Percentiles rank a stretch among this genome's conserved stretches.
Evolutionary conservation across 2,888 invertebrate genomes (phyloP).

Genomic region (Hetaerina titia): DNA sequence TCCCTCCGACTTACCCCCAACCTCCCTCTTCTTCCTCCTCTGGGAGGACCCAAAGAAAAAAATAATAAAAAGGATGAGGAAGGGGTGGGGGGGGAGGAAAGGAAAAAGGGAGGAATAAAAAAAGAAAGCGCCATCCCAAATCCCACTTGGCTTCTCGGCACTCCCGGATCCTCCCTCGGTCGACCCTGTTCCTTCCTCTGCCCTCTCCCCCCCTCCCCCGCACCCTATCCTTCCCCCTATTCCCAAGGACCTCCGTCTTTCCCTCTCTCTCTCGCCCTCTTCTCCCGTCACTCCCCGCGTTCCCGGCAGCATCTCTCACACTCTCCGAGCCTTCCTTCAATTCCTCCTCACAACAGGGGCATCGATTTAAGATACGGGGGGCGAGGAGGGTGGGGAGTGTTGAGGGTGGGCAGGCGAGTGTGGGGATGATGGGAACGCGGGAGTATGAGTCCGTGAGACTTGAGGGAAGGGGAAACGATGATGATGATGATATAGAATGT

Average conservation of each 20-base stretch:
- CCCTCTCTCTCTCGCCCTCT: background rate
- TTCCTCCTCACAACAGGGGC: too few relatives aligned
- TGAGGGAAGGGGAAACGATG: too few relatives aligned
- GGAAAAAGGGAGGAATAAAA: background rate
- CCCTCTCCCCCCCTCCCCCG: background rate
- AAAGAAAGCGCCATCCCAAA: background rate
- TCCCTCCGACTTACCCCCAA: background rate
- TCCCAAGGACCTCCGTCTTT: background rate
- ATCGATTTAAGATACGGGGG: too few relatives aligned
- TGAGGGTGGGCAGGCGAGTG: too few relatives aligned
- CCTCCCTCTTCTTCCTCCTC: background rate
- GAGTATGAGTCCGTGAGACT: too few relatives aligned
- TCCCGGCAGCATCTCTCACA: too few relatives aligned
- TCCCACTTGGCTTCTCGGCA: slow-evolving; percentile 35
- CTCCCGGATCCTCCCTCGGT: background rate
- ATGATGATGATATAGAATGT: too few relatives aligned
- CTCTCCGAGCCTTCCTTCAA: too few relatives aligned
- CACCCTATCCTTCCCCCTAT: background rate
- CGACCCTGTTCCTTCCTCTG: background rate
- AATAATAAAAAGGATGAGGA: background rate
- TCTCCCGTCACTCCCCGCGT: too few relatives aligned
- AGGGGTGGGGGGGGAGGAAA: background rate
- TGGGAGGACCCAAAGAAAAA: background rate
- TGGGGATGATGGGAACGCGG: too few relatives aligned
- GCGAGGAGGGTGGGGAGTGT: too few relatives aligned